Percentiles rank a stretch among this genome's conserved stretches.
phyloP scores from a whole-genome alignment of 2,888 invertebrate genomes.

The Nomada flava region DNA sequence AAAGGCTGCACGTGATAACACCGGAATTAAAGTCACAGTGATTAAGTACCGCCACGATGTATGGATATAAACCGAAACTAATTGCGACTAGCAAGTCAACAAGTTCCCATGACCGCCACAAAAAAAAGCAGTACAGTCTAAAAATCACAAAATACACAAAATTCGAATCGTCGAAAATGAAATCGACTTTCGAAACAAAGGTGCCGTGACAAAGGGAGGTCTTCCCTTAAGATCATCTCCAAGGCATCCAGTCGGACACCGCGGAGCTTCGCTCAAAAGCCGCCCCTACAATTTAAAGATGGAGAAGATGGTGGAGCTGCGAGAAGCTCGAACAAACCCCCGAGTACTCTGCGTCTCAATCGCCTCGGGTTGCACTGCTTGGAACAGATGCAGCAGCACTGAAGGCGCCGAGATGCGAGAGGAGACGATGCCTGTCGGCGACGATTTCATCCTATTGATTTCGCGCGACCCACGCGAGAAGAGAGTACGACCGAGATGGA shows the following conservation, averaged over 20 bases:
- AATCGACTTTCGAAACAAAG: too few species aligned
- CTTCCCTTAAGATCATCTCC: not conserved
- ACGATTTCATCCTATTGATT: slow-evolving; percentile 82
- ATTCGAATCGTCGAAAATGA: too few species aligned
- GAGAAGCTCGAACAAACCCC: slow-evolving; percentile 12
- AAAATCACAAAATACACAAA: too few species aligned
- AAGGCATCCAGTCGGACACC: not conserved
- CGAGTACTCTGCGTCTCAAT: slow-evolving; percentile 29
- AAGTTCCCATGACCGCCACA: not conserved
- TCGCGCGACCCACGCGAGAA: slow-evolving; percentile 81
- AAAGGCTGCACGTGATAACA: slow-evolving; percentile 66
- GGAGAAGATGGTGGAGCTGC: not conserved
- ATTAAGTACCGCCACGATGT: slow-evolving; percentile 59
- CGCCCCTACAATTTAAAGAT: not conserved
- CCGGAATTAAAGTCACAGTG: slow-evolving; percentile 65
- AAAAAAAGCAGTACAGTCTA: not conserved
- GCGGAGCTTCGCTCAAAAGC: not conserved
- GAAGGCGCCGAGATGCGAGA: slow-evolving; percentile 15
- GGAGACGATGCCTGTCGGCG: slow-evolving; percentile 60
- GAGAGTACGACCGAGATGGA: slow-evolving; percentile 78
- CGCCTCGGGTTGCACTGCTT: slow-evolving; percentile 2
- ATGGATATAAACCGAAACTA: slow-evolving; percentile 31
- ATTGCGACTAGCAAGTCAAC: slow-evolving; percentile 16
- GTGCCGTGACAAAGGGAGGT: not conserved
- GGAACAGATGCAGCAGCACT: slow-evolving; percentile 10